These are phyloP conservation scores for Masnerella sp. DNA, from an alignment of 2,888 invertebrate genomes.

Conservation along the genomic window DNA sequence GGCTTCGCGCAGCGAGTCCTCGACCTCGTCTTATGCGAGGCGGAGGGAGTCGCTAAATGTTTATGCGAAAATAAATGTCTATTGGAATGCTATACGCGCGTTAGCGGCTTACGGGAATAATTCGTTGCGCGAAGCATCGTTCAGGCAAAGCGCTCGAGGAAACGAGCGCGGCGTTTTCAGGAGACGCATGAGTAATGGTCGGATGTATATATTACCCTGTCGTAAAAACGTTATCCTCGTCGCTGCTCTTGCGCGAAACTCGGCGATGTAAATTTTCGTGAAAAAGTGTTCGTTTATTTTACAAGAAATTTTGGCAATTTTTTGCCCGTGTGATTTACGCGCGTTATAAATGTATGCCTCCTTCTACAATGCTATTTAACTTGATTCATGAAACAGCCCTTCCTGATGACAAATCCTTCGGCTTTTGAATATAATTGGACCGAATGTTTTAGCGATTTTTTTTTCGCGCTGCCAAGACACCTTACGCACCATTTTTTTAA, in stretches of 20 bases:
- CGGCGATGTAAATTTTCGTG: constrained; percentile 57
- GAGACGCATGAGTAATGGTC: constrained; percentile 60
- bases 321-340: constrained; percentile 40
- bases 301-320: constrained; percentile 56
- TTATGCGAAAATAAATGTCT: constrained; percentile 61
- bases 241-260: constrained; percentile 56
- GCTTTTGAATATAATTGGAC: constrained; percentile 13
- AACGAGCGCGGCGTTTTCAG: constrained; percentile 61
- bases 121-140: constrained; percentile 61
- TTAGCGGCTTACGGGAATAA: constrained; percentile 61
- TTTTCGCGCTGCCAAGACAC: too few relatives aligned
- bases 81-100: constrained; percentile 58
- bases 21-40: constrained; percentile 50
- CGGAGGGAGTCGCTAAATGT: constrained; percentile 54
- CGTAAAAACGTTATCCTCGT: constrained; percentile 59
- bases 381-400: constrained; percentile 39
- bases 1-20: too few relatives aligned
- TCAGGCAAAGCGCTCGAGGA: constrained; percentile 60
- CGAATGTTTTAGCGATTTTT: too few relatives aligned
- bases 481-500: too few relatives aligned
- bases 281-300: constrained; percentile 52
- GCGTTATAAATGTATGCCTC: constrained; percentile 48
- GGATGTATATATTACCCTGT: constrained; percentile 58
- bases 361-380: constrained; percentile 40
- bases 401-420: constrained; percentile 29